Conservation (phyloP, 2,113 vertebrate species). For the Loxodonta africana region DNA sequence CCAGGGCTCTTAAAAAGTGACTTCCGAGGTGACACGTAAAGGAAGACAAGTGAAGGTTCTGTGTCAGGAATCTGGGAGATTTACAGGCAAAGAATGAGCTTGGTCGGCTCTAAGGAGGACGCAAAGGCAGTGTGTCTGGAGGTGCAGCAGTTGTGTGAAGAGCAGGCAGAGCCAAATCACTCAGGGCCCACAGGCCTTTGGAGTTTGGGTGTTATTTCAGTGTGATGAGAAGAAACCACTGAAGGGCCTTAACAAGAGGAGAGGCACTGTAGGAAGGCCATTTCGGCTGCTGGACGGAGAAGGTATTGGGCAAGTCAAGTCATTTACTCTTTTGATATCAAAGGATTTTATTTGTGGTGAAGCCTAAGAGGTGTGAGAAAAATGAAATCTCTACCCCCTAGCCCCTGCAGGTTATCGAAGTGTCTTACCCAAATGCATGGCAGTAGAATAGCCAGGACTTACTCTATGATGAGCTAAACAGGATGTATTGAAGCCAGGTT, state of each 20-base stretch:
- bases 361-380: conserved; percentile 7
- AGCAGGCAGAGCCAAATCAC: not conserved
- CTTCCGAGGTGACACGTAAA: not conserved
- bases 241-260: not conserved
- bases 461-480: not conserved
- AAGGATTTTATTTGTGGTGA: not conserved
- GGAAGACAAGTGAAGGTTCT: not conserved
- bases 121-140: not conserved
- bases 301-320: not conserved
- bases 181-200: not conserved
- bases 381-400: not conserved
- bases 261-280: not conserved
- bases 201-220: not conserved
- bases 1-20: not conserved
- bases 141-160: not conserved
- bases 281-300: not conserved
- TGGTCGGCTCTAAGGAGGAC: not conserved
- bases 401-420: not conserved
- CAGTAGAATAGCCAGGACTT: not conserved
- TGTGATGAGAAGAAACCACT: not conserved
- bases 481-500: not conserved
- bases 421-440: not conserved
- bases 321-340: not conserved
- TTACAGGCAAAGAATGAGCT: not conserved
- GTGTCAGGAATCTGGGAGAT: not conserved